Evolutionary conservation across 2,888 invertebrate genomes (phyloP).

Genomic region (Dysmachus trigonus): DNA sequence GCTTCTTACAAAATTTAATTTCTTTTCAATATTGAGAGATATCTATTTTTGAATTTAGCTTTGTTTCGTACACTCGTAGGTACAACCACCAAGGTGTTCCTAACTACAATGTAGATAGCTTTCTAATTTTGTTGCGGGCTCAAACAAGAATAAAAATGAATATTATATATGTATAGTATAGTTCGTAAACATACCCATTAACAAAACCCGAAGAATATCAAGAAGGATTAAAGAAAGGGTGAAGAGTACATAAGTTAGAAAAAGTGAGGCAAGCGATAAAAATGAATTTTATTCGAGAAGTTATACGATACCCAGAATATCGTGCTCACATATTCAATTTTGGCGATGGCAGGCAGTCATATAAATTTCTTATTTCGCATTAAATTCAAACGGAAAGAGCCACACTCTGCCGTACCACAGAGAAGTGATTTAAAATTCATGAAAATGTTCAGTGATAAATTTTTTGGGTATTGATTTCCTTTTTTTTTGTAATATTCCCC

Average conservation of each 20-base stretch:
- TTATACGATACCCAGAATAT: neutral
- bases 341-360: neutral
- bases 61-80: neutral
- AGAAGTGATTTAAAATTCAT: slow-evolving; percentile 23
- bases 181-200: too few species aligned
- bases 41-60: neutral
- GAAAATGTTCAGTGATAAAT: slow-evolving; percentile 26
- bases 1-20: neutral
- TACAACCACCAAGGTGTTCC: neutral
- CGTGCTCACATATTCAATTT: neutral
- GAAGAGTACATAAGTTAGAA: neutral
- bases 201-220: neutral
- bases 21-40: too few species aligned
- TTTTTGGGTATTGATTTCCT: slow-evolving; percentile 5
- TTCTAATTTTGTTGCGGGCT: neutral
- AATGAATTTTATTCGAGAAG: neutral
- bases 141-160: neutral
- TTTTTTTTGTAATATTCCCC: neutral
- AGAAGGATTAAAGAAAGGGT: neutral
- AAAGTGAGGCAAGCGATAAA: neutral
- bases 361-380: neutral
- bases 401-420: neutral
- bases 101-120: neutral
- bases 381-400: neutral
- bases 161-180: too few species aligned